These are phyloP conservation scores for Tachuris rubrigastra DNA, from an alignment of 2,113 vertebrate genomes.

Conservation along the genomic window DNA sequence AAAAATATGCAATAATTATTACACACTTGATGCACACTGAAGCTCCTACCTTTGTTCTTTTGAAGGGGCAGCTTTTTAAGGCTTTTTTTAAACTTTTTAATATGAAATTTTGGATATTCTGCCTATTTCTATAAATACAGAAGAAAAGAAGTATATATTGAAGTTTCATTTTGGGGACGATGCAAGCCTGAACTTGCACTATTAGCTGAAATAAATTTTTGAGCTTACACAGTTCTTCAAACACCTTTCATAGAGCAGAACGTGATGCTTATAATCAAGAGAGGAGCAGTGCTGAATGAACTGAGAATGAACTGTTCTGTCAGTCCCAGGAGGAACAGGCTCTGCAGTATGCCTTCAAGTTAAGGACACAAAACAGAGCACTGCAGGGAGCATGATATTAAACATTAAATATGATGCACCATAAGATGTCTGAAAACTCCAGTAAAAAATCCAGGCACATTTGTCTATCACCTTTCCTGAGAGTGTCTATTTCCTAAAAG, in stretches of 20 bases:
- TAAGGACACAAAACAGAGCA: not conserved
- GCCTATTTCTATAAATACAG: not conserved
- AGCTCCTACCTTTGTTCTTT: not conserved
- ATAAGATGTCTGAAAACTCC: not conserved
- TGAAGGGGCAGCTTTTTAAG: not conserved
- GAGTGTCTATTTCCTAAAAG: not conserved
- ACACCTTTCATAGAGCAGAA: not conserved
- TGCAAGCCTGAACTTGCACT: not conserved
- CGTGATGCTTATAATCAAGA: not conserved
- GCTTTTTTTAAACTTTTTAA: not conserved
- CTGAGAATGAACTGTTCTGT: not conserved
- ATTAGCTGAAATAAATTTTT: slow-evolving; percentile 31
- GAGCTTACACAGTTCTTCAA: not conserved
- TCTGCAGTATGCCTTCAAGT: not conserved
- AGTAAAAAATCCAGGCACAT: not conserved
- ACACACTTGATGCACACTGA: not conserved
- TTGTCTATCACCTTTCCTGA: not conserved
- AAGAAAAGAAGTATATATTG: not conserved
- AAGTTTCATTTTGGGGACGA: not conserved
- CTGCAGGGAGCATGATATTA: not conserved
- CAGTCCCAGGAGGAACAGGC: not conserved
- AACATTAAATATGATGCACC: not conserved
- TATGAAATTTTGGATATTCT: not conserved
- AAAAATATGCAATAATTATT: not conserved
- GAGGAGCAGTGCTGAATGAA: not conserved